Percentiles rank a stretch among this genome's conserved stretches.
Conservation (phyloP, 2,113 vertebrate genomes). For the Phasianus colchicus region DNA sequence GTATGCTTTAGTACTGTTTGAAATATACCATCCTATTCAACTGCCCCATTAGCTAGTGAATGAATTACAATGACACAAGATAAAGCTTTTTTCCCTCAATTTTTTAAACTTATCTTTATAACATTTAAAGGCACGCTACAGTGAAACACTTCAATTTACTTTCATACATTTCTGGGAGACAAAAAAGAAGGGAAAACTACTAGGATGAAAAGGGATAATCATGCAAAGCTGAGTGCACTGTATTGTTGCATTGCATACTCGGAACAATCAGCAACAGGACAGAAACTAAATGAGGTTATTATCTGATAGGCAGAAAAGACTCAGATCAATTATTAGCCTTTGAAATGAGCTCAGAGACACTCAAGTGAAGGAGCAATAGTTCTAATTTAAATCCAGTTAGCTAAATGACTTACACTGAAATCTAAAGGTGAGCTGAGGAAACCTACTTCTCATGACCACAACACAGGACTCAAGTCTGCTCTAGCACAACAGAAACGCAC, state of each 20-base stretch:
- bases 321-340: neutral
- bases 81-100: neutral
- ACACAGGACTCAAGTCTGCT: neutral
- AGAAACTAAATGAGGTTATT: neutral
- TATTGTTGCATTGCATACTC: neutral
- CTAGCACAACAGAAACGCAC: neutral
- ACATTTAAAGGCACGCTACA: neutral
- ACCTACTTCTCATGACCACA: fast-evolving
- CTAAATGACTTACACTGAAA: neutral
- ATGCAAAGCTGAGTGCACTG: neutral
- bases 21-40: neutral
- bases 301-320: neutral
- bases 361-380: neutral
- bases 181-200: neutral
- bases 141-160: neutral
- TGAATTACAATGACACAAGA: neutral
- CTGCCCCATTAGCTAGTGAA: neutral
- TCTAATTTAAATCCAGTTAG: neutral
- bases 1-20: neutral
- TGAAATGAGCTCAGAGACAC: neutral
- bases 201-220: neutral
- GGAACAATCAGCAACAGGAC: neutral
- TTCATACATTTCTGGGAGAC: neutral
- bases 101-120: neutral
- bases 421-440: neutral